Evolutionary conservation across 2,797 vertebrate species (phyloP), one percentile per base, ranked within the genome.

Genomic region (Ceryle rudis): DNA sequence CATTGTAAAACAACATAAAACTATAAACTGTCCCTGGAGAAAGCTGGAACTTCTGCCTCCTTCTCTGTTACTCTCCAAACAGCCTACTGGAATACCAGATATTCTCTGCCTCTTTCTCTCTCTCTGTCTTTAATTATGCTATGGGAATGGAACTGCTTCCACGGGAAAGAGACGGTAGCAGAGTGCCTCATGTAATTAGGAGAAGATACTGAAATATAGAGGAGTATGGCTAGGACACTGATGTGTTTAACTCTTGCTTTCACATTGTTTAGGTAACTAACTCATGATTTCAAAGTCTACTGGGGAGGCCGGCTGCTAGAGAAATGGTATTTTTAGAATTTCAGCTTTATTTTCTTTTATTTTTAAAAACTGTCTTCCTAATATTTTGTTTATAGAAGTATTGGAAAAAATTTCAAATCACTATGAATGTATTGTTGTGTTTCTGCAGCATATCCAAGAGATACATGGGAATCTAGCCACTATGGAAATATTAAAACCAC

Each of bases 271-370:
- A 61, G 22, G 20, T 65, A 26, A 11, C 9, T 72, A 35, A 42
- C 4, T 31, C 13, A 33, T n/a, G 3, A 2, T 77, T 55, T 69
- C 28, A 37, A 58, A 51, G 15, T 72, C 14, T 44, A 18, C 15
- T 46, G n/a, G 37, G 4, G 21, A 14, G 1, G 37, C 3, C 44
- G 3, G 2, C 1, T 84, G 47, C 19, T 26, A 33, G 10, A 14
- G 6, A 74, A 71, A 37, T 58, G 1, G 18, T 2, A 2, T 11
- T 49, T 92, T 86, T 54, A 39, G 4, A 65, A 35, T 44, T 73
- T 47, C 5, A 10, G 0, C 7, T 33, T 70, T 52, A 39, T 47
- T 65, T 73, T 52, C 4, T 65, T 77, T 61, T 61, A 19, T 0
- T 33, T 65, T 65, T 9, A 54, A 73, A 62, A 75, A 15, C 1